Conservation (phyloP, 2,113 vertebrate species). For the Trinectes maculatus region DNA sequence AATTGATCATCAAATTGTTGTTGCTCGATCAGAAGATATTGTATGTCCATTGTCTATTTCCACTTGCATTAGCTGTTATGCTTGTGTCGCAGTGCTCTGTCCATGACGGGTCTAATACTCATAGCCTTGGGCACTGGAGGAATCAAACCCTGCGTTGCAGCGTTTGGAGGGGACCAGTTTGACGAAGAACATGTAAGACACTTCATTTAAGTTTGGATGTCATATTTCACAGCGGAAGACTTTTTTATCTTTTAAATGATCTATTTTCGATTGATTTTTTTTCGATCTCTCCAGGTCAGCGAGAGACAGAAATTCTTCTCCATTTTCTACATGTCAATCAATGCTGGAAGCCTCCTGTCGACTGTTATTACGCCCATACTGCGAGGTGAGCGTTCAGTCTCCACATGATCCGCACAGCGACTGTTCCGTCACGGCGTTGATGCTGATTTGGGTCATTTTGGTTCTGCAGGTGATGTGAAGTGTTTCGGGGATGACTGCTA, state of each 20-base stretch:
- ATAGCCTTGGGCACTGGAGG: constrained; percentile 97
- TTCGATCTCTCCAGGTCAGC: constrained; percentile 73
- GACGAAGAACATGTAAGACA: constrained; percentile 90
- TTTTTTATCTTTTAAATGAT: too few relatives aligned
- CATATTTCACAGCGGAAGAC: too few relatives aligned
- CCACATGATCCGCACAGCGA: neutral
- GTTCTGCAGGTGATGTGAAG: constrained; percentile 87
- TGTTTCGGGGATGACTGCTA: constrained; percentile 96
- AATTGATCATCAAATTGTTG: neutral
- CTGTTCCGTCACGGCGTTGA: neutral
- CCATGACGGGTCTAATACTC: constrained; percentile 89
- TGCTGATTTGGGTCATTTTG: neutral
- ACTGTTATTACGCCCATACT: constrained; percentile 94
- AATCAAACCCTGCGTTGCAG: constrained; percentile 97
- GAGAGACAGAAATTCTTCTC: constrained; percentile 97
- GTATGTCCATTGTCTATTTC: neutral
- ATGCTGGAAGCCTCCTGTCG: constrained; percentile 94
- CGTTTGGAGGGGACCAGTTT: constrained; percentile 98
- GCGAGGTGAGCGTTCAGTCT: constrained; percentile 84
- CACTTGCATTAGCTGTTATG: neutral
- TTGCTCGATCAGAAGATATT: too few relatives aligned
- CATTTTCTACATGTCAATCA: constrained; percentile 98
- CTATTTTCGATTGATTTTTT: too few relatives aligned
- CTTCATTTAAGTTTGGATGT: neutral
- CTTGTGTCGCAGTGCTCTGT: constrained; percentile 79